A percentile compares a stretch with the other conserved stretches of the same genome.
Evolutionary conservation across 2,888 invertebrate genomes (phyloP).

Genomic region (Plemyria rubiginata): DNA sequence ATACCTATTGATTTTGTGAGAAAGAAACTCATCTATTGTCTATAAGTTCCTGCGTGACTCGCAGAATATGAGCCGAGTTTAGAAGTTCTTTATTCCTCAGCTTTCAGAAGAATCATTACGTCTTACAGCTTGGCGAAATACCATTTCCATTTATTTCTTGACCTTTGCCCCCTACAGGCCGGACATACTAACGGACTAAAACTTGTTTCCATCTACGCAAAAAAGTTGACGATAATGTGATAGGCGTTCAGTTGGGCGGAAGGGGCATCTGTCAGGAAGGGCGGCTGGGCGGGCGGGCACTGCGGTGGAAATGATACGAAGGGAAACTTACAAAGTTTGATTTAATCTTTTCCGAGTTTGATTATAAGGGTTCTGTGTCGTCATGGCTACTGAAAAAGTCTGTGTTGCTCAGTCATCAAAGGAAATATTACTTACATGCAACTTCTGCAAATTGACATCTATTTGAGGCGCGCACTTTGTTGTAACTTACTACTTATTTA

Average conservation of each 20-base stretch:
- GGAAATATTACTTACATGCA: too few species aligned
- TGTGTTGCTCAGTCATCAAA: neutral
- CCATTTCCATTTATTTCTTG: slow-evolving; percentile 22
- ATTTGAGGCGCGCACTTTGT: too few species aligned
- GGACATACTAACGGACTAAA: slow-evolving; percentile 36
- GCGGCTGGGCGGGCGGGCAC: slow-evolving; percentile 21
- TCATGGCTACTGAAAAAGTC: slow-evolving; percentile 9
- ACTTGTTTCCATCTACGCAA: slow-evolving; percentile 37
- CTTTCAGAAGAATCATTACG: slow-evolving; percentile 2
- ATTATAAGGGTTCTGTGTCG: slow-evolving; percentile 37
- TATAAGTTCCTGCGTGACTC: neutral
- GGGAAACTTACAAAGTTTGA: slow-evolving; percentile 38
- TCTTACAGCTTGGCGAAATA: slow-evolving; percentile 15
- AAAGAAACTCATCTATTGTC: neutral
- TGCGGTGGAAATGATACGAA: slow-evolving; percentile 38
- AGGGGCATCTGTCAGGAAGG: slow-evolving; percentile 41
- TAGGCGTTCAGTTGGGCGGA: slow-evolving; percentile 40
- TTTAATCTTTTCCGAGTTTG: slow-evolving; percentile 42
- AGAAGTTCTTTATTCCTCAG: slow-evolving; percentile 5
- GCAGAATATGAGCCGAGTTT: neutral
- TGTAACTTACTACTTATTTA: too few species aligned
- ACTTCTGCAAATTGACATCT: neutral
- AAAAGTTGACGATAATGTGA: slow-evolving; percentile 44
- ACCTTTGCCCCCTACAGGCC: slow-evolving; percentile 21
- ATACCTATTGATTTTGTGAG: slow-evolving; percentile 1